Base-by-base conservation (phyloP, 2,888 invertebrate species). In the Dicranocentrus wangi region DNA sequence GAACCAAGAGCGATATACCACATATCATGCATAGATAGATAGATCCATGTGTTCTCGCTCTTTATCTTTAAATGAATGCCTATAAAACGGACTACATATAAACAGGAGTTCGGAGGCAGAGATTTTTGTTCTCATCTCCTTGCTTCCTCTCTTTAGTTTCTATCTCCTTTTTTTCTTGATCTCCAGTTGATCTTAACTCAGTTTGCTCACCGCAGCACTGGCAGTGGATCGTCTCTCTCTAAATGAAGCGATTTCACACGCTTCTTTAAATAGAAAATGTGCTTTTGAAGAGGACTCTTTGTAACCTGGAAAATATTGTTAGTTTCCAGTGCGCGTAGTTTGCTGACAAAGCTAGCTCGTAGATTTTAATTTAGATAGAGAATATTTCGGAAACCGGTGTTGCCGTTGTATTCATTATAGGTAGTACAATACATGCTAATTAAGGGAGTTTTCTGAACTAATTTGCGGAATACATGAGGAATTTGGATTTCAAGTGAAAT, bases 131-230 rank as follows among this genome's bases (percentile, higher is more conserved):
- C 39, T 51, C 55, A 70, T 71, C 70, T 28, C 28, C 70, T 65
- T 78, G 43, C 42, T 17, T 61, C 72, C 25, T 61, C 47, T 32
- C 17, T 77, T 21, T 69, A 8, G 15, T 23, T 65, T 23, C 23
- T 28, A 27, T 68, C 39, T 55, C 63, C 42, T 53, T 53, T 70
- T 68, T 39, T 63, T 70, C 77, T 21, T 70, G 63, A 70, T 78
- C 78, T 78, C 78, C 70, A 70, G 61, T 77, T 69, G 77, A 70
- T 77, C 63, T 69, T 63, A 70, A 78, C 77, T 69, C 61, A 51
- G 61, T 69, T 68, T 58, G 68, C 58, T 27, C 60, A 51, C 68
- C 51, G 17, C 61, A 65, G 51, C 63, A 73, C 73, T 25, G 32
- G 21, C 19, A 25, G n/a, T 68, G 43, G 25, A 23, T 53, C 27